Percentiles rank a stretch among this genome's conserved stretches.
Conservation (phyloP, 1,140 invertebrate genomes). For the Mylabris phalerata region DNA sequence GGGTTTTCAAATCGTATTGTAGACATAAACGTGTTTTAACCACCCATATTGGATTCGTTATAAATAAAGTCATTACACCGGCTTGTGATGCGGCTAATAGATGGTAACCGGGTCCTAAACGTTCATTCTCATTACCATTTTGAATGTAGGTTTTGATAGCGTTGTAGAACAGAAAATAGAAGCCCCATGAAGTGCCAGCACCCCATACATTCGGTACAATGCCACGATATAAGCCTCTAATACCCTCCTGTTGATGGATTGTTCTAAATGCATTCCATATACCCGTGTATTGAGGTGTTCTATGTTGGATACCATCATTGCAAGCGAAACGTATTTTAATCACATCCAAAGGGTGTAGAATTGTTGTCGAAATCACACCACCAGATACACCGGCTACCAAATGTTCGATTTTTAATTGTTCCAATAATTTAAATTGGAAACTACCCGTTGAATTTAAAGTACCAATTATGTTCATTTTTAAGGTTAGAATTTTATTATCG, state of each 20-base stretch:
- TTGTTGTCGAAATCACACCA: slow-evolving; percentile 85
- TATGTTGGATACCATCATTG: slow-evolving; percentile 74
- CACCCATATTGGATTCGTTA: slow-evolving; percentile 98
- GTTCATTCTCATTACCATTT: slow-evolving; percentile 66
- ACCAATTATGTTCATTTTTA: too few species aligned
- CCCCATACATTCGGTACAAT: slow-evolving; percentile 93
- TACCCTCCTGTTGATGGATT: slow-evolving; percentile 81
- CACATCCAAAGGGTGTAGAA: slow-evolving; percentile 88
- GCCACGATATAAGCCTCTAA: slow-evolving; percentile 88
- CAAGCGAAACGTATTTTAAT: slow-evolving; percentile 97
- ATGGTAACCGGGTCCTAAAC: slow-evolving; percentile 75
- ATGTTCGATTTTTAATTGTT: slow-evolving; percentile 82
- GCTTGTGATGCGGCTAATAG: slow-evolving; percentile 87
- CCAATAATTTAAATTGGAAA: too few species aligned
- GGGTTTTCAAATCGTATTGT: slow-evolving; percentile 51
- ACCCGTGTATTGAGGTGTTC: slow-evolving; percentile 80
- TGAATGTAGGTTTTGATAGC: slow-evolving; percentile 83
- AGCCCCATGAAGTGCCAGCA: slow-evolving; percentile 92
- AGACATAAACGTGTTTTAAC: slow-evolving; percentile 88
- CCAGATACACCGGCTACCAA: slow-evolving; percentile 89
- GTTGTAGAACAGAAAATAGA: slow-evolving; percentile 97
- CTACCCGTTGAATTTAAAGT: too few species aligned
- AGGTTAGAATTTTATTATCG: too few species aligned
- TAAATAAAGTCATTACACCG: slow-evolving; percentile 80
- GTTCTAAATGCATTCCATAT: slow-evolving; percentile 76